A percentile compares a stretch with the other conserved stretches of the same genome.
Conservation (phyloP, 2,888 invertebrate species). For the Brenthis hecate region DNA sequence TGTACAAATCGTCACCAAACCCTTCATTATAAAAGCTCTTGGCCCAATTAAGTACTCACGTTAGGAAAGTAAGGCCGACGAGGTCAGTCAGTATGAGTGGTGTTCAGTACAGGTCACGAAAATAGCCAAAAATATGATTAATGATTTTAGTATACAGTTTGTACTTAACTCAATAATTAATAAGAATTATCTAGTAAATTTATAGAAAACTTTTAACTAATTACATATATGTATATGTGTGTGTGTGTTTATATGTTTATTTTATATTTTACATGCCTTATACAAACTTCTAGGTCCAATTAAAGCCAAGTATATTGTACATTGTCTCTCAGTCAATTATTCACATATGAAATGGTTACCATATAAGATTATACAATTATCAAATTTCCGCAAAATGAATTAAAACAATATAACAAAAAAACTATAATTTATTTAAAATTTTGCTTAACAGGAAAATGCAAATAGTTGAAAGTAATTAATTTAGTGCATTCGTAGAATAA, state of each 20-base stretch:
- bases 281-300: too few relatives aligned
- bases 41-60: slow-evolving; percentile 31
- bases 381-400: neutral
- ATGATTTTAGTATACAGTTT: neutral
- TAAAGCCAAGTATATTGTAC: too few relatives aligned
- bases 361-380: neutral
- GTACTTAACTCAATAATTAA: too few relatives aligned
- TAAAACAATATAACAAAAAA: slow-evolving; percentile 1
- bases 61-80: slow-evolving; percentile 30
- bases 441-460: slow-evolving; percentile 8
- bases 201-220: too few relatives aligned
- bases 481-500: slow-evolving; percentile 11
- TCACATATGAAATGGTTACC: neutral
- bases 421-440: too few relatives aligned
- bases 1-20: slow-evolving; percentile 32
- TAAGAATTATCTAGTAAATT: too few relatives aligned
- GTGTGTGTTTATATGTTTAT: too few relatives aligned
- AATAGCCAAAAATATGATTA: slow-evolving; percentile 12
- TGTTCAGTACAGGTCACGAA: slow-evolving; percentile 26
- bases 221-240: too few relatives aligned
- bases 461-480: neutral
- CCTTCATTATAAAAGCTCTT: slow-evolving; percentile 40
- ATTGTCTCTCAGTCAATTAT: neutral
- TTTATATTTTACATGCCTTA: too few relatives aligned
- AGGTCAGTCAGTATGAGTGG: slow-evolving; percentile 24